Evolutionary conservation across 1,140 invertebrate species (phyloP), one percentile per base, ranked within the genome.

Genomic region (Globodera ellingtonae): DNA sequence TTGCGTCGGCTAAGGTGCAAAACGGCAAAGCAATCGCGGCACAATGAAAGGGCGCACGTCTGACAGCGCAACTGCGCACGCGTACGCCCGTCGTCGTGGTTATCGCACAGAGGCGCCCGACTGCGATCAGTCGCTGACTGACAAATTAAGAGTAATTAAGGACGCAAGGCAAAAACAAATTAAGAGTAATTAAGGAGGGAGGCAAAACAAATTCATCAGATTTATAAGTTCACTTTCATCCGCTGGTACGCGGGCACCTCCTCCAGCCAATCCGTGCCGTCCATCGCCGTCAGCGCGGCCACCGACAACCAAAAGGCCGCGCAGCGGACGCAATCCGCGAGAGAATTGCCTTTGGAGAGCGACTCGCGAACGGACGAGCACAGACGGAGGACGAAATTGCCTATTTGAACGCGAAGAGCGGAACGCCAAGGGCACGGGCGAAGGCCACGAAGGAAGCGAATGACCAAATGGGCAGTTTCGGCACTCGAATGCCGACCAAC

Each of bases 41-140:
- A 99, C 24, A 88, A 77, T 56, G 79, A 75, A 15, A 98, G 91
- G 84, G 95, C 94, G 89, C 97, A 99, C 8, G 92, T 91, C 78
- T 93, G 93, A 89, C 97, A 99, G 78, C 91, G 93, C 70, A 98
- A 95, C 66, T 97, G 94, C 1, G 96, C 96, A 2, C 93, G 92
- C 0, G 96, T 99, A 87, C 95, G 93, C 2, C 95, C 94, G 89
- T 99, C 97, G 89, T 99, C 97, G 89, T 99, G 97, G 90, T 99
- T 99, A 72, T 92, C 93, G 91, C 97, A 99, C 50, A 93, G 93
- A 7, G 94, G 78, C 10, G 86, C 86, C 6, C 84, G 59, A 62
- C 13, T 62, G 10, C 56, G 15, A 62, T 62, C 56, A 62, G 56
- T 62, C 15, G 56, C 56, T n/a, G 15, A 62, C 62, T 77, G 35